These are phyloP conservation scores for Sipha flava DNA, from an alignment of 1,140 invertebrate species.

Conservation along the genomic window DNA sequence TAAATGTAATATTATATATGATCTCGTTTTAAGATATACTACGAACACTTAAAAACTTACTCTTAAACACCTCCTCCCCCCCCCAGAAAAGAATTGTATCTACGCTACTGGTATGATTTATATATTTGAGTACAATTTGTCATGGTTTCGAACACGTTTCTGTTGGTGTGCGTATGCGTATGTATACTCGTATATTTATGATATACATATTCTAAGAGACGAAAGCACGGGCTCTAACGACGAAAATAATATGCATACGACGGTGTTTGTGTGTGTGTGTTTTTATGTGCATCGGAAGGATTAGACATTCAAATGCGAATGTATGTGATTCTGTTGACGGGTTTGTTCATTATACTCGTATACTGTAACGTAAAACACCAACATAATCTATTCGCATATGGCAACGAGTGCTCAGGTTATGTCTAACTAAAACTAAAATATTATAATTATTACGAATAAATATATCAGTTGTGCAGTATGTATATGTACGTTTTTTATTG, in stretches of 20 bases:
- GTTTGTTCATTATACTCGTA: neutral
- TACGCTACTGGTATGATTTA: neutral
- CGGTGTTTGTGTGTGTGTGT: too few species aligned
- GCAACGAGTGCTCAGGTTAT: neutral
- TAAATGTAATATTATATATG: too few species aligned
- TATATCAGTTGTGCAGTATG: neutral
- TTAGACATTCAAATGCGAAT: neutral
- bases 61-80: too few species aligned
- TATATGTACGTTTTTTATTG: neutral
- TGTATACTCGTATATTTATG: too few species aligned
- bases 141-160: neutral
- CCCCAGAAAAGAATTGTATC: too few species aligned
- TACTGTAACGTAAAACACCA: neutral
- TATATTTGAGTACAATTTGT: neutral
- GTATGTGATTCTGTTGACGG: neutral
- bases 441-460: slow-evolving; percentile 13
- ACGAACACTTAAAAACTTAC: too few species aligned
- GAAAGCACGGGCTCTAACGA: neutral
- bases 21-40: too few species aligned
- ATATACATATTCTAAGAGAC: neutral
- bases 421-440: neutral
- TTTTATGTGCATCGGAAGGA: neutral
- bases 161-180: too few species aligned
- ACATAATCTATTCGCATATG: slow-evolving; percentile 6
- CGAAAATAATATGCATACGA: neutral